These are phyloP conservation scores for Pteria penguin DNA, from an alignment of 2,888 invertebrate genomes.

Conservation along the genomic window DNA sequence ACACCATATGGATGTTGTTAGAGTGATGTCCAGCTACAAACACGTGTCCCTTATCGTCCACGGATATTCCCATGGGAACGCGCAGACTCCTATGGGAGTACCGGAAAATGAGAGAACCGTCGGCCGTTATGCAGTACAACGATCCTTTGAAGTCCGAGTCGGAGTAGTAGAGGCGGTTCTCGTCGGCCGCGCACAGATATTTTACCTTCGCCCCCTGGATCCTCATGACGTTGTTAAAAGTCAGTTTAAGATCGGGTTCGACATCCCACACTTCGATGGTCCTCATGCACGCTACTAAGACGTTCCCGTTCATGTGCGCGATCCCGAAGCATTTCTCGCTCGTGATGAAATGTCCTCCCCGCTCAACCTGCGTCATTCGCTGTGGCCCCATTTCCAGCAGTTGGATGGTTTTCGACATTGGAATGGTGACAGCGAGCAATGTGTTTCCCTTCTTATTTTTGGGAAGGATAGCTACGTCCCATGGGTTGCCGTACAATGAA, in stretches of 20 bases:
- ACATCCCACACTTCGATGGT: conserved; percentile 32
- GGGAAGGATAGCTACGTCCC: conserved; percentile 23
- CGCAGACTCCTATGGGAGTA: conserved; percentile 31
- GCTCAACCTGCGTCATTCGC: neutral
- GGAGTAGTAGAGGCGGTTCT: conserved; percentile 28
- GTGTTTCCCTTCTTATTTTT: neutral
- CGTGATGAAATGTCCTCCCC: conserved; percentile 18
- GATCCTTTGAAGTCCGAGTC: conserved; percentile 24
- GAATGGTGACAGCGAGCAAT: conserved; percentile 26
- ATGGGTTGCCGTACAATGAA: conserved; percentile 27
- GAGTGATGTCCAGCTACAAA: conserved; percentile 33
- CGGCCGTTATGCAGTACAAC: conserved; percentile 27
- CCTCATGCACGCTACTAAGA: conserved; percentile 27
- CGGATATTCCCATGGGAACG: conserved; percentile 27
- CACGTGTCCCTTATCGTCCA: conserved; percentile 23
- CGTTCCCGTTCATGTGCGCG: conserved; percentile 20
- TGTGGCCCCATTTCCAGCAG: conserved; percentile 11
- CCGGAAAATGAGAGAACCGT: conserved; percentile 25
- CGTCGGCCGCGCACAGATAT: conserved; percentile 32
- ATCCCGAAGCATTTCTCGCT: conserved; percentile 31
- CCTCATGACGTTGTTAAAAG: conserved; percentile 4
- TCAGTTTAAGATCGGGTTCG: conserved; percentile 23
- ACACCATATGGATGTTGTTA: conserved; percentile 31
- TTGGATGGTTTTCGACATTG: conserved; percentile 21
- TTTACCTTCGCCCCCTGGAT: conserved; percentile 20